A percentile compares a stretch with the other conserved stretches of the same genome.
These are phyloP conservation scores for Brachypalpus laphriformis DNA, from an alignment of 2,888 invertebrate genomes.

Conservation along the genomic window DNA sequence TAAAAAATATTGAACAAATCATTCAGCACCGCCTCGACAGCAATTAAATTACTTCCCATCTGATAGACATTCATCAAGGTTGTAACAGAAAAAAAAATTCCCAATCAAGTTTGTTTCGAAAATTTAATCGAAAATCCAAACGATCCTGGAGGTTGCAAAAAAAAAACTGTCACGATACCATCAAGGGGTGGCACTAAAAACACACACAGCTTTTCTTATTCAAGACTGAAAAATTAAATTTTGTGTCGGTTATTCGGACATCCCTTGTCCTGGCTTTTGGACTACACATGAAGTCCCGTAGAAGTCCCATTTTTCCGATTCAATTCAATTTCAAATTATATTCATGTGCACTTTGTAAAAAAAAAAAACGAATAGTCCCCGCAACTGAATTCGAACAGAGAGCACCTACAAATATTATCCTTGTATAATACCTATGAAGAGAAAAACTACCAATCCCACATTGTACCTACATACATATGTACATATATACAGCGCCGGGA, in stretches of 20 bases:
- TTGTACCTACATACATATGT: too few relatives aligned
- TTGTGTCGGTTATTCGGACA: not conserved
- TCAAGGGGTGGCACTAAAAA: not conserved
- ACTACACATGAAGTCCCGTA: not conserved
- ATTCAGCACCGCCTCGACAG: conserved; percentile 42
- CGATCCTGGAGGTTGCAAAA: not conserved
- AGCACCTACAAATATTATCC: conserved; percentile 19
- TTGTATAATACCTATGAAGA: not conserved
- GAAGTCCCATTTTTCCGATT: too few relatives aligned
- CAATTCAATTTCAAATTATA: conserved; percentile 32
- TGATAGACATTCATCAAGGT: conserved; percentile 37
- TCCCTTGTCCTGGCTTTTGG: not conserved
- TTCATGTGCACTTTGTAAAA: not conserved
- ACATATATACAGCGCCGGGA: not conserved
- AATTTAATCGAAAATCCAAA: conserved; percentile 59
- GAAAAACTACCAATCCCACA: not conserved
- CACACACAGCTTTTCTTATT: not conserved
- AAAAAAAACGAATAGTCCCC: not conserved
- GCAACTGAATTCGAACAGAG: not conserved
- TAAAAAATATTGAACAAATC: conserved; percentile 45
- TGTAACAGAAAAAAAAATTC: conserved; percentile 11
- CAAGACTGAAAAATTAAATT: not conserved
- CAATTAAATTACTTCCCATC: conserved; percentile 54
- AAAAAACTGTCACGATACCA: not conserved
- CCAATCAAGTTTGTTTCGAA: conserved; percentile 53